Evolutionary conservation across 2,888 invertebrate genomes (phyloP), one percentile per base, ranked within the genome.

Genomic region (Phymatocera aterrima): DNA sequence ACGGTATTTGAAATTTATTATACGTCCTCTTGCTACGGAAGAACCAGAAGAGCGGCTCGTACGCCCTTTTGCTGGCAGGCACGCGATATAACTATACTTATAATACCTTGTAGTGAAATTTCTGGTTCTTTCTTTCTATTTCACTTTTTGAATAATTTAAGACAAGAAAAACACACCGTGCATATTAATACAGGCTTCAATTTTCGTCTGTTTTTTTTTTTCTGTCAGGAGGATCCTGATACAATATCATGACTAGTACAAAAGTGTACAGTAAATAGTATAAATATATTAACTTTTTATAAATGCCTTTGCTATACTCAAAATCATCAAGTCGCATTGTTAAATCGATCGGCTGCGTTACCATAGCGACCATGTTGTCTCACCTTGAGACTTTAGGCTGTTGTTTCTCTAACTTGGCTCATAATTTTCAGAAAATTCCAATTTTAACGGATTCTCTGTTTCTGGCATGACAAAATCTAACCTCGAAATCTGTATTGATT

Each of bases 241-340:
- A 81, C 83, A 68, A 68, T 68, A 84, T 85, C 83, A 86, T 88
- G 89, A 89, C 88, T 89, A 89, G 88, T 85, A 87, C 85, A 84
- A 86, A 86, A 86, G 83, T 84, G 82, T 82, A 82, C 43, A n/a
- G 68, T 46, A 68, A n/a, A n/a, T n/a, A n/a, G n/a, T n/a, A n/a
- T n/a, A n/a, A n/a, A n/a, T n/a, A n/a, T n/a, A n/a, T n/a, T n/a
- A n/a, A n/a, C n/a, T n/a, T n/a, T n/a, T n/a, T n/a, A n/a, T n/a
- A n/a, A n/a, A n/a, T n/a, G n/a, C n/a, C n/a, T 37, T 37, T 18
- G 6, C 18, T 18, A 34, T 37, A 21, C 6, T 64, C 34, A 10
- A 64, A 64, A 18, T 21, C 34, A 37, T 3, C 37, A 37, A 64
- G 8, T 64, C 8, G 57, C 57, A 4, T 28, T 28, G 4, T 40